A percentile compares a stretch with the other conserved stretches of the same genome.
phyloP scores from a whole-genome alignment of 2,888 invertebrate genomes.

The Sarcophaga variegata region DNA sequence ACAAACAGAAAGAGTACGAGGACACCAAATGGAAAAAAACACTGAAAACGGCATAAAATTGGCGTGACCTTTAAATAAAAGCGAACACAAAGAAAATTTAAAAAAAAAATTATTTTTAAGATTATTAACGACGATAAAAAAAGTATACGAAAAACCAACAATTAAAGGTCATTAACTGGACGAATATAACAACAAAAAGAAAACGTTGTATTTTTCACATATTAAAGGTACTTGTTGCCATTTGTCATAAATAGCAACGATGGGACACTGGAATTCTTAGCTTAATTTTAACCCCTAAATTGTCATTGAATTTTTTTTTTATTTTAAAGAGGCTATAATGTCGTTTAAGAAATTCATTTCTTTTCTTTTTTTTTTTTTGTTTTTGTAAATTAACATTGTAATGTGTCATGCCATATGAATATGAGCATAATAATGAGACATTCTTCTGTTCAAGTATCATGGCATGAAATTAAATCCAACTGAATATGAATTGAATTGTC shows the following conservation, averaged over 20 bases:
- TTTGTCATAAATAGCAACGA: background rate
- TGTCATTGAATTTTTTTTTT: constrained; percentile 26
- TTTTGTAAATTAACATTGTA: background rate
- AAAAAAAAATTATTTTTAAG: constrained; percentile 48
- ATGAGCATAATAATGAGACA: constrained; percentile 46
- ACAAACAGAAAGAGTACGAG: background rate
- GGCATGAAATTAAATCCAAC: constrained; percentile 80
- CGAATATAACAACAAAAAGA: constrained; percentile 41
- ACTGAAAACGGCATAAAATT: constrained; percentile 67
- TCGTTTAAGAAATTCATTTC: constrained; percentile 21
- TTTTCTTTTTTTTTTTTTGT: background rate
- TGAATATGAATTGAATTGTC: constrained; percentile 19
- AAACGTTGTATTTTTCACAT: constrained; percentile 17
- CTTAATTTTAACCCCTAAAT: constrained; percentile 45
- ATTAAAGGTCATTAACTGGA: constrained; percentile 75
- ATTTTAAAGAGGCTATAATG: constrained; percentile 7
- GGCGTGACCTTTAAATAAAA: constrained; percentile 70
- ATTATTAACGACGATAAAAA: constrained; percentile 47
- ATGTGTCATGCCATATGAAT: constrained; percentile 15
- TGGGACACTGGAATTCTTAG: constrained; percentile 2
- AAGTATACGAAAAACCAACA: constrained; percentile 69
- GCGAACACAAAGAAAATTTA: constrained; percentile 41
- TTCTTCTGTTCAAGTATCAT: constrained; percentile 58
- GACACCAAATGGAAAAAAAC: constrained; percentile 25
- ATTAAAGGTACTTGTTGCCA: constrained; percentile 19